Conservation (phyloP, 2,113 vertebrate genomes). For the Crypturellus undulatus region DNA sequence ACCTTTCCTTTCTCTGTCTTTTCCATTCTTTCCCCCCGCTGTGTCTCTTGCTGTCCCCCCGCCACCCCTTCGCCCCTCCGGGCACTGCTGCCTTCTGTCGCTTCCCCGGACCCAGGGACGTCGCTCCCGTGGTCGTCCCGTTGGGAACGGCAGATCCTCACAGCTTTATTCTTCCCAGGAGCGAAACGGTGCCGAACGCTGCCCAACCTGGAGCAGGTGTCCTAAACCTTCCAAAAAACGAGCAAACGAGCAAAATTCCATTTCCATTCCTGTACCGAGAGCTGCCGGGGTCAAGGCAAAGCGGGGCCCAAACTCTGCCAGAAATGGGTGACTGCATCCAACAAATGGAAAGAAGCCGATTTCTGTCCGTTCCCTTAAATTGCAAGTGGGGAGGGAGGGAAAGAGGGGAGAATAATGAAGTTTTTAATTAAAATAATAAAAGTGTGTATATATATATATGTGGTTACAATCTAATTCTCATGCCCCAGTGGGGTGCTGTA, state of each 20-base stretch:
- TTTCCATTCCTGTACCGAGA: slow-evolving; percentile 26
- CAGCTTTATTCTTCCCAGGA: slow-evolving; percentile 34
- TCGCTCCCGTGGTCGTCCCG: not conserved
- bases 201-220: slow-evolving; percentile 43
- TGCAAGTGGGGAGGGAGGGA: slow-evolving; percentile 43
- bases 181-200: slow-evolving; percentile 38
- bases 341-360: slow-evolving; percentile 27
- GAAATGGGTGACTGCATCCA: slow-evolving; percentile 33
- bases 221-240: slow-evolving; percentile 18
- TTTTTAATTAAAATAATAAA: slow-evolving; percentile 78
- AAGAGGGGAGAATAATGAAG: slow-evolving; percentile 71
- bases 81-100: not conserved
- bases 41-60: not conserved
- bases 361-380: slow-evolving; percentile 60
- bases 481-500: slow-evolving; percentile 82
- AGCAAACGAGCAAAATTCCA: not conserved
- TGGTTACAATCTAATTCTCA: slow-evolving; percentile 77
- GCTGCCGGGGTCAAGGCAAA: not conserved
- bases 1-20: slow-evolving; percentile 28
- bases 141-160: not conserved
- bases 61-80: rapidly evolving
- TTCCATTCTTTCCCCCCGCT: slow-evolving; percentile 37
- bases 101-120: not conserved
- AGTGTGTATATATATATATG: slow-evolving; percentile 70
- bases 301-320: not conserved